A percentile compares a stretch with the other conserved stretches of the same genome.
phyloP scores from a whole-genome alignment of 2,888 invertebrate species.

The Ectemnius cavifrons region DNA sequence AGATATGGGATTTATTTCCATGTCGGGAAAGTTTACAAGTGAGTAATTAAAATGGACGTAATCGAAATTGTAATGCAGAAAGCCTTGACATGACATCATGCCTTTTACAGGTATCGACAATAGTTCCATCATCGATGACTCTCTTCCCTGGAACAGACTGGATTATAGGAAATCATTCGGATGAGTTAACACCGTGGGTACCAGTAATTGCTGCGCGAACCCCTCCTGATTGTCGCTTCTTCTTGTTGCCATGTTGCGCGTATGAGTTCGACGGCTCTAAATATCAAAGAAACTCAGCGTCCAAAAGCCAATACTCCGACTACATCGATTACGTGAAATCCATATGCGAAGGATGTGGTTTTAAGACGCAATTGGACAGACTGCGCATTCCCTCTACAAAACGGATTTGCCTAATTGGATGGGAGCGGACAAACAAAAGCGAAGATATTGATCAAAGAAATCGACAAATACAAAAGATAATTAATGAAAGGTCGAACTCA shows the following conservation, averaged over 20 bases:
- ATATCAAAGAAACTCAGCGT: conserved; percentile 86
- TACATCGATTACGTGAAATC: conserved; percentile 84
- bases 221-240: conserved; percentile 87
- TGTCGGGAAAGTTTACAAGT: conserved; percentile 83
- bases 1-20: conserved; percentile 92
- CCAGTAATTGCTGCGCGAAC: conserved; percentile 93
- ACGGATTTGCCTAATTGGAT: conserved; percentile 88
- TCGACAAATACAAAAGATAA: conserved; percentile 78
- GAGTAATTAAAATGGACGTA: conserved; percentile 38
- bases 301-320: conserved; percentile 88
- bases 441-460: conserved; percentile 71
- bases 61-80: too few relatives aligned
- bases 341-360: conserved; percentile 86
- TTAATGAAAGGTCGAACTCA: conserved; percentile 66
- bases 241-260: conserved; percentile 96
- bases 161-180: conserved; percentile 99
- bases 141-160: conserved; percentile 89
- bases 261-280: conserved; percentile 93
- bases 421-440: conserved; percentile 71
- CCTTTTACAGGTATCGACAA: conserved; percentile 80
- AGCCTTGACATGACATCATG: neutral
- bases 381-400: conserved; percentile 98
- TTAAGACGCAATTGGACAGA: conserved; percentile 87
- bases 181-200: conserved; percentile 99
- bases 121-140: conserved; percentile 84